A percentile compares a stretch with the other conserved stretches of the same genome.
Evolutionary conservation across 2,888 invertebrate species (phyloP).

Genomic region (Thyatira batis): DNA sequence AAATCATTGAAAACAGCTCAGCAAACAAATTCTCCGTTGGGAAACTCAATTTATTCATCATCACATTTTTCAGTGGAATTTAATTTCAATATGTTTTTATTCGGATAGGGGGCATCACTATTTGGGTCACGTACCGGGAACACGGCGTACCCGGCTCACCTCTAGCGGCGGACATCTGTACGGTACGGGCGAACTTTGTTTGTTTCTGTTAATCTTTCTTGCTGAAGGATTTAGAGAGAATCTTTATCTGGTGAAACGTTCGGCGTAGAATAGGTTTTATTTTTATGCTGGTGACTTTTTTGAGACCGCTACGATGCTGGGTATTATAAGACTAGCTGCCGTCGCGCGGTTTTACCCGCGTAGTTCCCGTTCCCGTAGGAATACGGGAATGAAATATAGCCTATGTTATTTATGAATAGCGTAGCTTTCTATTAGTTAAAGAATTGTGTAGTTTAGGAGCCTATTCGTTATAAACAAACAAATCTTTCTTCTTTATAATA

Average conservation of each 20-base stretch:
- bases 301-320: too few relatives aligned
- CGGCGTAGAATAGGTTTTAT: background rate
- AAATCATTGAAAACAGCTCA: slow-evolving; percentile 1
- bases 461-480: too few relatives aligned
- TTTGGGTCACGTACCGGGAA: slow-evolving; percentile 28
- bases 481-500: too few relatives aligned
- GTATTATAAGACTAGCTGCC: too few relatives aligned
- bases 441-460: too few relatives aligned
- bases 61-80: slow-evolving; percentile 23
- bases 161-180: background rate
- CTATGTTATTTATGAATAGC: too few relatives aligned
- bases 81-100: slow-evolving; percentile 38
- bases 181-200: slow-evolving; percentile 1
- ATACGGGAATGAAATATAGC: too few relatives aligned
- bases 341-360: too few relatives aligned
- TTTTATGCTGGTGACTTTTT: too few relatives aligned
- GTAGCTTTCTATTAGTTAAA: too few relatives aligned
- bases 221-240: background rate
- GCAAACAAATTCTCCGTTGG: slow-evolving; percentile 2
- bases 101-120: slow-evolving; percentile 19
- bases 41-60: slow-evolving; percentile 8
- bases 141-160: slow-evolving; percentile 9
- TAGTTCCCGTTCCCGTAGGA: too few relatives aligned
- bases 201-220: slow-evolving; percentile 5
- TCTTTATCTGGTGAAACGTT: background rate